Conservation (phyloP, 2,113 vertebrate species). For the Leucoraja erinaceus region DNA sequence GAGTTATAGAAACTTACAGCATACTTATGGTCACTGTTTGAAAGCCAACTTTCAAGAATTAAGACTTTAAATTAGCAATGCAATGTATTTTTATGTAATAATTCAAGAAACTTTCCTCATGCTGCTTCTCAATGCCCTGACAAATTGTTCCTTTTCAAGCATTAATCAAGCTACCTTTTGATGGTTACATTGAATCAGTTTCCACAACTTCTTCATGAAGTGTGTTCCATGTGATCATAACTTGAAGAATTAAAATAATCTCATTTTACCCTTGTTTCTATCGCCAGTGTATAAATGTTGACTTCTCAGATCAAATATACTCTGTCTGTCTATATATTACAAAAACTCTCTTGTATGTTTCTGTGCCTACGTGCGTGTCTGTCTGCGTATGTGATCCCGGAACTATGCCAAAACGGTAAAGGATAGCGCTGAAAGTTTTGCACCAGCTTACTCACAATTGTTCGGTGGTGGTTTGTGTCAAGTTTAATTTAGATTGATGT, state of each 20-base stretch:
- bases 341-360: too few relatives aligned
- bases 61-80: too few relatives aligned
- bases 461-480: too few relatives aligned
- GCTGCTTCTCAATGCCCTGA: background rate
- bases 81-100: too few relatives aligned
- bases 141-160: background rate
- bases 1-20: background rate
- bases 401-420: too few relatives aligned
- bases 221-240: background rate
- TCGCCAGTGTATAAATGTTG: background rate
- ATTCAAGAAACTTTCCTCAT: background rate
- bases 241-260: background rate
- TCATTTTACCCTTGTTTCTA: background rate
- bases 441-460: too few relatives aligned
- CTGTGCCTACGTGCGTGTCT: too few relatives aligned
- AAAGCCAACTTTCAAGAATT: too few relatives aligned
- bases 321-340: too few relatives aligned
- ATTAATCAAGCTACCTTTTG: background rate
- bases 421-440: too few relatives aligned
- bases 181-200: background rate
- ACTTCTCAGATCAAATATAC: background rate
- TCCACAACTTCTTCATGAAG: background rate
- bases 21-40: background rate
- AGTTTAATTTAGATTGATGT: too few relatives aligned
- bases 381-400: too few relatives aligned